Evolutionary conservation across 2,797 vertebrate species (phyloP), one percentile per base, ranked within the genome.

Genomic region (Lithobates pipiens): DNA sequence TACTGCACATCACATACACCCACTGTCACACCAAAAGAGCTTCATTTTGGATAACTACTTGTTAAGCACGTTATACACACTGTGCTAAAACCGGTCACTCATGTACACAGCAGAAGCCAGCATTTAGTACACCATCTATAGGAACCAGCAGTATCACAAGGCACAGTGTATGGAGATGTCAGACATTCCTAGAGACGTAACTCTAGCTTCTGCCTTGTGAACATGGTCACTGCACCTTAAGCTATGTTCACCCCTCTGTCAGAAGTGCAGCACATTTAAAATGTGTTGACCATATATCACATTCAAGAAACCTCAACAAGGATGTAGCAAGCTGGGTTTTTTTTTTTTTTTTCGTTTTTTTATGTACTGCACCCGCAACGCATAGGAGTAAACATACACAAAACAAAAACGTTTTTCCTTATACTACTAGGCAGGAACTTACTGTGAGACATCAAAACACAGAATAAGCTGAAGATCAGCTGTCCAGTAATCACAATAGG

Each of bases 1-100:
- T 78, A 61, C 54, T 39, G 65, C n/a, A 79, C n/a, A 68, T 25
- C 69, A 71, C 69, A 23, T 36, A 46, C 63, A 11, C 7, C 57
- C 21, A 76, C 15, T 7, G 3, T n/a, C n/a, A 25, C 34, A 2
- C 11, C 34, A 15, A 39, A 10, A 42, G n/a, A 9, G 21, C 15
- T 18, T 8, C n/a, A 27, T n/a, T n/a, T 36, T n/a, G n/a, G 25
- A 67, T 18, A 25, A 65, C 76, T 77, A 77, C 54, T 46, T 21
- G 65, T 23, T 11, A 44, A 27, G n/a, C 27, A 80, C 27, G n/a
- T 44, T 34, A 16, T 16, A 69, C 65, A 79, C 39, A 79, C n/a
- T 61, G 54, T 61, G 54, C 54, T 61, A n/a, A 61, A 61, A 61
- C 8, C 54, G n/a, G 21, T 61, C 5, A 7, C 23, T 50, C 29